Evolutionary conservation across 2,888 invertebrate genomes (phyloP), one percentile per base, ranked within the genome.

Genomic region (Lissonota sp.): DNA sequence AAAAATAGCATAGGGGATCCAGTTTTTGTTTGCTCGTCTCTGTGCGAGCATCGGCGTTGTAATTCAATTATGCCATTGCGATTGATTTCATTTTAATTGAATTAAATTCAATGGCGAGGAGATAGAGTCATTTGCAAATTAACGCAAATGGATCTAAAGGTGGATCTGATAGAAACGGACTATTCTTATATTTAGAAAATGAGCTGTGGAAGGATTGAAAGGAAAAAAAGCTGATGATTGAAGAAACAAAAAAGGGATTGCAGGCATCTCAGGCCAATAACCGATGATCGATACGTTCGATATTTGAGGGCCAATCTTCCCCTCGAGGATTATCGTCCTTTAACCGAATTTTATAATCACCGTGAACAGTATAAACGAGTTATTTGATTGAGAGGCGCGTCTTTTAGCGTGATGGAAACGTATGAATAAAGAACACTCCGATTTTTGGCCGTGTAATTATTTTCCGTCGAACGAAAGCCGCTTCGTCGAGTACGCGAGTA

Each of bases 341-440:
- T 40, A 10, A 53, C 40, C 39, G 42, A 14, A 16, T 14, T 55
- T 67, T 55, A 55, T 5, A 7, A 16, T 10, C 4, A 37, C 10
- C 3, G 26, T 26, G 26, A 26, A 26, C 26, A 26, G 26, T 26
- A 26, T 26, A 26, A 26, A 26, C 42, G 55, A 39, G 5, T 37
- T 16, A 16, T 37, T 60, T 37, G 63, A 49, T 58, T 51, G 57
- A 26, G 10, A 49, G 10, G 57, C 63, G 57, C 57, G 40, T 77
- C 57, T 71, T 26, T 71, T 64, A 64, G 64, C 37, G 42, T 55
- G 63, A 76, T 73, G 63, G 58, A 51, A 77, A 49, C 51, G 69
- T 69, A 69, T 51, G 42, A 76, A 80, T 80, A 55, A 76, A 53
- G 69, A 37, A 69, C 51, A 16, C 39, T 37, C 57, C 40, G 26